Conservation (phyloP, 2,797 vertebrate species). For the Lemur catta region DNA sequence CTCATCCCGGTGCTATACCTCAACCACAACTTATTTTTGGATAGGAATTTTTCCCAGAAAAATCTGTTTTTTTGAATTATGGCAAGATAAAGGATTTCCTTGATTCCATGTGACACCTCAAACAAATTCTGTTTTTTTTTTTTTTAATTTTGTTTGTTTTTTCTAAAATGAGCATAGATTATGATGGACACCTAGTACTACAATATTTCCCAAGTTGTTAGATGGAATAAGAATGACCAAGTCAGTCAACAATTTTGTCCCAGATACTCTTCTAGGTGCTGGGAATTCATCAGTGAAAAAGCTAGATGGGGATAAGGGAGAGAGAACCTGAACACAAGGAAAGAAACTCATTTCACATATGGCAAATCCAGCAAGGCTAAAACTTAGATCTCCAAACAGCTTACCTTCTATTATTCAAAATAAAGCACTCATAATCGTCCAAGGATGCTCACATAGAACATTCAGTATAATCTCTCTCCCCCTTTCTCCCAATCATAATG, state of each 20-base stretch:
- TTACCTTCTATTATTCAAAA: background rate
- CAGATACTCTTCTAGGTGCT: background rate
- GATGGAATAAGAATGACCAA: background rate
- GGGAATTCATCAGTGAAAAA: background rate
- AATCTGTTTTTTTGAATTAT: background rate
- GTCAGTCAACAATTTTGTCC: background rate
- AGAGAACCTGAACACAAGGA: background rate
- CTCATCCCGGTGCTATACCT: background rate
- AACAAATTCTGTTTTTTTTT: background rate
- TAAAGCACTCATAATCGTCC: background rate
- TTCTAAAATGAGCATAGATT: constrained; percentile 3
- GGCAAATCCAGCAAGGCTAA: background rate
- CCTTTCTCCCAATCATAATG: background rate
- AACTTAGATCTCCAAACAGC: background rate
- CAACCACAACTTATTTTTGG: constrained; percentile 45
- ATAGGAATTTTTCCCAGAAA: constrained; percentile 53
- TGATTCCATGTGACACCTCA: background rate
- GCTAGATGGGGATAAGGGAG: background rate
- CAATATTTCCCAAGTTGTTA: background rate
- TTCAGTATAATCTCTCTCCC: background rate
- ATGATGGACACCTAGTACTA: background rate
- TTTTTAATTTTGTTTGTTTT: background rate
- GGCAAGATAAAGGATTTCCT: constrained; percentile 6
- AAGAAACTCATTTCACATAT: background rate
- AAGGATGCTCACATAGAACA: background rate